Evolutionary conservation across 2,113 vertebrate species (phyloP), one percentile per base, ranked within the genome.

Genomic region (Percina caprodes): DNA sequence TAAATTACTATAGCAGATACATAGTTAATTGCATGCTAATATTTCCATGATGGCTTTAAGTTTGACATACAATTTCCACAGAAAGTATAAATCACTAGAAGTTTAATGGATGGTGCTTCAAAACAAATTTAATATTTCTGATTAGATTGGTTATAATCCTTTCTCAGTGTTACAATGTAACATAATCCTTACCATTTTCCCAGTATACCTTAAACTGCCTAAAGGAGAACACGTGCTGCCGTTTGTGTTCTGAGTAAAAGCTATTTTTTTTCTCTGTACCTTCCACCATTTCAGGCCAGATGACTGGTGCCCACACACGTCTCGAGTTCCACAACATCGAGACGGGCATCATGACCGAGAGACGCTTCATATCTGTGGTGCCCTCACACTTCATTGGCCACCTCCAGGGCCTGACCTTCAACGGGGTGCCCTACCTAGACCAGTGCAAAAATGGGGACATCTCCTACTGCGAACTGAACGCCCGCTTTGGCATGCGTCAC

Each of bases 371-470:
- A 91, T 96, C 98, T 0, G 96, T 96, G 62, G 96, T 97, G 58
- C 98, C 98, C 0, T 98, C 98, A 19, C 98, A 98, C 94, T 99
- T 99, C 90, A 94, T 99, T 0, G 98, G 98, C 39, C 98, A 99
- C 87, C 93, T 99, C 18, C 98, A 98, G 59, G 96, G 97, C 79
- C 94, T 99, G 42, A 82, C 93, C 39, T 96, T 99, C 94, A 99
- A 99, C 0, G 96, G 97, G 1, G 69, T 96, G 79, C 97, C 97
- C 59, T 99, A 98, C 86, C 95, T 99, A 62, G 98, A 99, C 95
- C 96, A 98, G 82, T 99, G 98, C 90, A 97, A 97, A 81, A 97
- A 99, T 0, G 98, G 98, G 0, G 98, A 99, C 94, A 97, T 99
- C 93, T 97, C 96, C 75, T 96, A 97, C 85, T 99, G 98, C 21